Percentiles rank a stretch among this genome's conserved stretches.
These are phyloP conservation scores for Eulemur macaco DNA, from an alignment of 2,113 vertebrate species.

Conservation along the genomic window DNA sequence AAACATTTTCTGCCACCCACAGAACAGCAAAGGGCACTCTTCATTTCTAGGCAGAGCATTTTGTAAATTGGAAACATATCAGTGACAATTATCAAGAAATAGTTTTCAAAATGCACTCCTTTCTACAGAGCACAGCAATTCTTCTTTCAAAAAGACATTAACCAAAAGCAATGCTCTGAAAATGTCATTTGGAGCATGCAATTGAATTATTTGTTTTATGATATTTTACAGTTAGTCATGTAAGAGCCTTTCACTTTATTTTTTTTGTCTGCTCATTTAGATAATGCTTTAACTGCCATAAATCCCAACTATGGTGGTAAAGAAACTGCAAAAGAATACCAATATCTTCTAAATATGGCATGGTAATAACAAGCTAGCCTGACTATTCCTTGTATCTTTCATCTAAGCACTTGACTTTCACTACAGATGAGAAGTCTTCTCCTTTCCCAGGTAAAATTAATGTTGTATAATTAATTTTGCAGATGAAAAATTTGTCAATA, in stretches of 20 bases:
- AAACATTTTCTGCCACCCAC: neutral
- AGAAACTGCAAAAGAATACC: neutral
- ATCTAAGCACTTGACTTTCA: neutral
- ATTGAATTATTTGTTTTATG: conserved; percentile 75
- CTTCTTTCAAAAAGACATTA: conserved; percentile 64
- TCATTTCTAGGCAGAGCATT: conserved; percentile 19
- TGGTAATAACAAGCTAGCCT: neutral
- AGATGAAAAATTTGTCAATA: neutral
- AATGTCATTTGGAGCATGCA: conserved; percentile 58
- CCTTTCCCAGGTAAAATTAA: neutral
- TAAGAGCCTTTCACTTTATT: conserved; percentile 49
- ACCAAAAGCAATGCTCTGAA: conserved; percentile 47
- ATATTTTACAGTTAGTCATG: conserved; percentile 59
- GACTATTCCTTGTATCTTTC: neutral
- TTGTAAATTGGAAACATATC: conserved; percentile 64
- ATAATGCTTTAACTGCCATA: conserved; percentile 56
- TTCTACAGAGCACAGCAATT: neutral
- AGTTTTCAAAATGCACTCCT: conserved; percentile 28
- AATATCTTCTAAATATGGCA: neutral
- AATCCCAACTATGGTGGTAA: neutral
- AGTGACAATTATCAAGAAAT: conserved; percentile 63
- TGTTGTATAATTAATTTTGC: neutral
- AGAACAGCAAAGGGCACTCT: neutral
- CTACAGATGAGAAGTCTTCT: neutral
- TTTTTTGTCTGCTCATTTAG: conserved; percentile 62